phyloP scores from a whole-genome alignment of 2,888 invertebrate genomes.

The Parochlus steinenii region DNA sequence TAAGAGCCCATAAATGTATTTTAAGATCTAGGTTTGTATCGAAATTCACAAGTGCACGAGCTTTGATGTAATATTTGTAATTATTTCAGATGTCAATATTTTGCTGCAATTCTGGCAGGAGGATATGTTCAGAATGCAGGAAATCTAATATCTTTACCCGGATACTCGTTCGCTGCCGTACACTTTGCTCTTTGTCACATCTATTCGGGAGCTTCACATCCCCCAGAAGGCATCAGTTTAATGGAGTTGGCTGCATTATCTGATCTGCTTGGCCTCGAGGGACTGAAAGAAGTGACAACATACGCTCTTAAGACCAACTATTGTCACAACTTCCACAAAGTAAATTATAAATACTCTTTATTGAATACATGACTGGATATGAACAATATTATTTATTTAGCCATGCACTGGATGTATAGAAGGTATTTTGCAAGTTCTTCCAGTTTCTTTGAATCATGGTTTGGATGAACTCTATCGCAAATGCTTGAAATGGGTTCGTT shows the following conservation, averaged over 20 bases:
- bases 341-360: constrained; percentile 28
- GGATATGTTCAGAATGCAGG: constrained; percentile 67
- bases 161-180: constrained; percentile 66
- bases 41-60: constrained; percentile 13
- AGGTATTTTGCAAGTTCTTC: constrained; percentile 75
- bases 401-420: constrained; percentile 79
- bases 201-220: constrained; percentile 80
- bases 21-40: constrained; percentile 68
- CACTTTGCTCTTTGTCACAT: constrained; percentile 87
- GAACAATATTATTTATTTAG: constrained; percentile 28
- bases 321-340: constrained; percentile 89
- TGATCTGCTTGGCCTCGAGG: constrained; percentile 79
- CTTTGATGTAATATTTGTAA: constrained; percentile 20
- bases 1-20: constrained; percentile 85
- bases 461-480: constrained; percentile 75
- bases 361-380: constrained; percentile 12
- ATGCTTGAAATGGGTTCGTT: constrained; percentile 76
- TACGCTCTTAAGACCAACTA: constrained; percentile 74
- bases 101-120: constrained; percentile 78
- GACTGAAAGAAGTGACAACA: constrained; percentile 80
- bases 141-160: constrained; percentile 69
- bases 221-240: constrained; percentile 72
- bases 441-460: constrained; percentile 69
- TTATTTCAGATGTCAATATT: constrained; percentile 90
- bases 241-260: constrained; percentile 76